Base-by-base conservation (phyloP, 1,140 invertebrate genomes). In the Heliothis subflexa region DNA sequence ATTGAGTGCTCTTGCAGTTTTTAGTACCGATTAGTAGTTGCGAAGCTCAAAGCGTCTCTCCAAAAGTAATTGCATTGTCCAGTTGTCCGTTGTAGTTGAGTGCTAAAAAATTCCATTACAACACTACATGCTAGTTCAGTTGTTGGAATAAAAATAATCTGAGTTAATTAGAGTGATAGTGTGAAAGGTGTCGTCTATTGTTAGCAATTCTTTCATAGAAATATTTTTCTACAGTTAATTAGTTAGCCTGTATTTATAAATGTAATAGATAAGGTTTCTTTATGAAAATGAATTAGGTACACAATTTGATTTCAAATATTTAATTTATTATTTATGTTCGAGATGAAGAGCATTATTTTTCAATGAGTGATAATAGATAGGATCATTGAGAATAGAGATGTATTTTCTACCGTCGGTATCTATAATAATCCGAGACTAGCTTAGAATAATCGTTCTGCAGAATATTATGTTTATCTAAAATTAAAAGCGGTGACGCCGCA, bases 21-120 rank as follows among this genome's bases (percentile, higher is more conserved):
- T 64, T 64, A 64, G 33, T 64, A 18, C 61, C 33, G 40, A 47
- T 47, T 66, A 47, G 40, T 40, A 66, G n/a, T 64, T 66, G n/a
- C 16, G n/a, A 14, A 70, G 18, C 21, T 52, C 47, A 50, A 70
- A 52, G 50, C 7, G 3, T 52, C 21, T 21, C 33, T 28, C 2
- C 14, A 50, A 33, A 62, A 62, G 61, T 45, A 59, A 18, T 66
- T 21, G 47, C 50, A 21, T 50, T 52, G 47, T 71, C 9, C n/a
- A 25, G 47, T 54, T 9, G 16, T 49, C 16, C 45, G n/a, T 40
- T 66, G 45, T 47, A 66, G 62, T 49, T 16, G n/a, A 49, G 50
- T 71, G 54, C n/a, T 71, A 54, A 71, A 71, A 11, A 71, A 71
- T 54, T 71, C 49, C 52, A 71, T 71, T 71, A 55, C 66, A 28